phyloP scores from a whole-genome alignment of 2,888 invertebrate species.

The Alloscopus bannaensis region DNA sequence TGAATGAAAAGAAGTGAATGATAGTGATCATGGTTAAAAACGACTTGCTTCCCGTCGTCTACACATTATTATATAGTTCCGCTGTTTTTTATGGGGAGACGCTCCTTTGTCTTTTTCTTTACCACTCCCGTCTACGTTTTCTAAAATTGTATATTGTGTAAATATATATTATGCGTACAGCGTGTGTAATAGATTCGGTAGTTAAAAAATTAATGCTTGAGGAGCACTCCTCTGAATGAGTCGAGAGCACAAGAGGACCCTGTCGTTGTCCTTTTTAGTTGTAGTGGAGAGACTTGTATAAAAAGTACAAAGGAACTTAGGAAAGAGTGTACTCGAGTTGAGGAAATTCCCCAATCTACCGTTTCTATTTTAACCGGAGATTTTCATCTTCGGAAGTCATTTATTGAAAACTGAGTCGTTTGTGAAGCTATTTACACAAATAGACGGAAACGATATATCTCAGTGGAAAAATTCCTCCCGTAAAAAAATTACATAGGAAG shows the following conservation, averaged over 20 bases:
- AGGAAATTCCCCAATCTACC: constrained; percentile 54
- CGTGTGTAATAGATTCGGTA: constrained; percentile 35
- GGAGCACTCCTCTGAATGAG: not conserved
- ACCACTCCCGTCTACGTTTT: not conserved
- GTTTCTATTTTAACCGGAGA: constrained; percentile 49
- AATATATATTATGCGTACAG: constrained; percentile 38
- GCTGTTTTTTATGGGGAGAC: too few species aligned
- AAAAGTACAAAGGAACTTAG: constrained; percentile 5
- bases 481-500: constrained; percentile 1
- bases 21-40: not conserved
- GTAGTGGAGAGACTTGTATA: not conserved
- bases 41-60: too few species aligned
- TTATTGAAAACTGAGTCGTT: constrained; percentile 51
- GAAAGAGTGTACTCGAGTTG: constrained; percentile 37
- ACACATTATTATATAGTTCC: too few species aligned
- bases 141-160: constrained; percentile 19
- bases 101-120: constrained; percentile 30
- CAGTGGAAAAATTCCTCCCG: constrained; percentile 33
- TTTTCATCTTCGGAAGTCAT: constrained; percentile 60
- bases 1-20: constrained; percentile 12
- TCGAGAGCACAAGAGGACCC: not conserved
- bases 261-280: not conserved
- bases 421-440: constrained; percentile 52
- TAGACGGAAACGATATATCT: constrained; percentile 54
- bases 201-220: constrained; percentile 36